Percentiles rank a stretch among this genome's conserved stretches.
Conservation (phyloP, 1,140 invertebrate genomes). For the Stratiolaelaps scimitus region DNA sequence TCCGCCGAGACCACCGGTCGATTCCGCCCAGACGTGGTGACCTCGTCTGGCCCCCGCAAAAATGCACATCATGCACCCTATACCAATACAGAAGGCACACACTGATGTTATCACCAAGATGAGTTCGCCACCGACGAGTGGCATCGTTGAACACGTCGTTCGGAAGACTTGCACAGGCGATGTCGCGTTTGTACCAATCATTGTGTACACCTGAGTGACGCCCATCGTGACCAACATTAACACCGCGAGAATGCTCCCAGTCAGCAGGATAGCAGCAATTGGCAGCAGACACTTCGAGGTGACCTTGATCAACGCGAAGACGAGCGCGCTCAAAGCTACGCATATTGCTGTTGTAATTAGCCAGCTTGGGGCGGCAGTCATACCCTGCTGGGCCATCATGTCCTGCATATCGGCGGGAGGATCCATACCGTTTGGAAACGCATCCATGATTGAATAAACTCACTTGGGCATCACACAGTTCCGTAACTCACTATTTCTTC, state of each 20-base stretch:
- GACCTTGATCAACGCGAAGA: background rate
- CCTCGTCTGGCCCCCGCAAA: background rate
- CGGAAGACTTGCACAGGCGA: slow-evolving; percentile 6
- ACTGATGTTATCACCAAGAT: background rate
- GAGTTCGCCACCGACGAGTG: slow-evolving; percentile 14
- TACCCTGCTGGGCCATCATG: too few species aligned
- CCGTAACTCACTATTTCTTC: too few species aligned
- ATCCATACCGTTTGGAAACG: too few species aligned
- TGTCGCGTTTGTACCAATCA: slow-evolving; percentile 9
- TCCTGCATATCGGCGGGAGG: too few species aligned
- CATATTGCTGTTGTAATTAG: slow-evolving; percentile 9
- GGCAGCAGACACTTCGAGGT: slow-evolving; percentile 19
- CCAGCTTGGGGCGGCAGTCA: background rate
- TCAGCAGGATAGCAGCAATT: slow-evolving; percentile 4
- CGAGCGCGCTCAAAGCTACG: background rate
- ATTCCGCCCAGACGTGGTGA: background rate
- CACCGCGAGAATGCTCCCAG: slow-evolving; percentile 1
- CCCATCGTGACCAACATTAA: slow-evolving; percentile 11
- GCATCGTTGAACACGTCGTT: slow-evolving; percentile 6
- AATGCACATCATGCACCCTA: slow-evolving; percentile 1
- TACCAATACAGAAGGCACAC: background rate
- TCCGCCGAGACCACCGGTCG: background rate
- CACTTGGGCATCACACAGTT: too few species aligned
- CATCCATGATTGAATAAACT: too few species aligned
- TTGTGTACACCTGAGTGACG: slow-evolving; percentile 10